phyloP scores from a whole-genome alignment of 2,113 vertebrate genomes.

The Cavia porcellus region DNA sequence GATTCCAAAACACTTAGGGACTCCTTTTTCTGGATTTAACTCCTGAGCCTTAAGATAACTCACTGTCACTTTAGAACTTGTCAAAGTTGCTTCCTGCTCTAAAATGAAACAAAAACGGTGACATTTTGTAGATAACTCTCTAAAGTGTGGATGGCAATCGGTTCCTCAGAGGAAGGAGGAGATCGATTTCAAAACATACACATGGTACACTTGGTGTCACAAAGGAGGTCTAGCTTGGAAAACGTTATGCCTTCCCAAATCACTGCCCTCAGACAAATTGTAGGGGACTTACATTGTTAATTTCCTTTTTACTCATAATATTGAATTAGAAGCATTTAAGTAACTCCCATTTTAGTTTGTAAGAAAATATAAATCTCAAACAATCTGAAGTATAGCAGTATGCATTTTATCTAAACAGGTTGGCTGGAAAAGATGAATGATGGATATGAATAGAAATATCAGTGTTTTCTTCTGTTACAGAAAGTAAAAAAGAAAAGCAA shows the following conservation, averaged over 20 bases:
- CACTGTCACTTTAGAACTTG: background rate
- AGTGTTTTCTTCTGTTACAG: background rate
- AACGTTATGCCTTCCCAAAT: background rate
- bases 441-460: constrained; percentile 29
- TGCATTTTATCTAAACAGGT: constrained; percentile 30
- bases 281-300: background rate
- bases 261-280: background rate
- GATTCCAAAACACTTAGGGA: background rate
- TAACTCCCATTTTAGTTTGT: constrained; percentile 38
- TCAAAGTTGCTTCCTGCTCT: background rate
- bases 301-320: background rate
- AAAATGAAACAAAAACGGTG: background rate
- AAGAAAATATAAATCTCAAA: constrained; percentile 13
- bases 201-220: background rate
- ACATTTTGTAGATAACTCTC: background rate
- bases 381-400: background rate
- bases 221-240: background rate
- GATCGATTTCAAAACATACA: background rate
- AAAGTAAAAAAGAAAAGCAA: constrained; percentile 1
- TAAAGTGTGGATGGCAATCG: background rate
- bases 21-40: background rate
- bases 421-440: background rate
- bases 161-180: background rate
- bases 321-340: constrained; percentile 56
- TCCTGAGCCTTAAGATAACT: background rate